Percentiles rank a stretch among this genome's conserved stretches.
Conservation (phyloP, 2,888 invertebrate species). For the Drosophila tanythrix region DNA sequence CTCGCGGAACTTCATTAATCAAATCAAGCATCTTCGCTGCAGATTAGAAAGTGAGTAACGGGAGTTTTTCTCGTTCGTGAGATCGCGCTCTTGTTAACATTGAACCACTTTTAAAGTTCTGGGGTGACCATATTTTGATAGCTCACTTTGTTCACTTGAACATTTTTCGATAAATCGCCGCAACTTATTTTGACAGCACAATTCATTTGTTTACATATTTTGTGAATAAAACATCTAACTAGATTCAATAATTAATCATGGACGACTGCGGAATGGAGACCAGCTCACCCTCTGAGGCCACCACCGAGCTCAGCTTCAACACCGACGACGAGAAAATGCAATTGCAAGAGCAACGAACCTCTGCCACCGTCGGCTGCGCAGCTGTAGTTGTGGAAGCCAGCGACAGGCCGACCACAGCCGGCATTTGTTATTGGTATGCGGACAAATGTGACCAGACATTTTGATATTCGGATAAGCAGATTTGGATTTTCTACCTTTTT, state of each 20-base stretch:
- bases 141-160: not conserved
- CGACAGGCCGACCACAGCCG: conserved; percentile 62
- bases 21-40: not conserved
- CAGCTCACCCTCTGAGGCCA: conserved; percentile 68
- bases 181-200: conserved; percentile 24
- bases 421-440: conserved; percentile 83
- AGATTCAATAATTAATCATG: conserved; percentile 52
- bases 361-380: conserved; percentile 11
- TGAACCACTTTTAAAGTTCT: not conserved
- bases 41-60: not conserved
- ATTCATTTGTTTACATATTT: conserved; percentile 71
- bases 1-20: not conserved
- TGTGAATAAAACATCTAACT: conserved; percentile 62
- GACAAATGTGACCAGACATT: conserved; percentile 11
- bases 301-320: conserved; percentile 60
- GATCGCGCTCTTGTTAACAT: conserved; percentile 3
- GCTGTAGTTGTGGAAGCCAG: conserved; percentile 30
- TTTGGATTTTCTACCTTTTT: conserved; percentile 79
- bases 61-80: not conserved
- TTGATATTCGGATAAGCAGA: conserved; percentile 7
- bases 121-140: conserved; percentile 19
- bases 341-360: conserved; percentile 45
- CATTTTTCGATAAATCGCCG: conserved; percentile 30
- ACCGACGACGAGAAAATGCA: conserved; percentile 70
- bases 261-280: conserved; percentile 75